Base-by-base conservation (phyloP, 2,797 vertebrate genomes). In the Centroberyx gerrardi region DNA sequence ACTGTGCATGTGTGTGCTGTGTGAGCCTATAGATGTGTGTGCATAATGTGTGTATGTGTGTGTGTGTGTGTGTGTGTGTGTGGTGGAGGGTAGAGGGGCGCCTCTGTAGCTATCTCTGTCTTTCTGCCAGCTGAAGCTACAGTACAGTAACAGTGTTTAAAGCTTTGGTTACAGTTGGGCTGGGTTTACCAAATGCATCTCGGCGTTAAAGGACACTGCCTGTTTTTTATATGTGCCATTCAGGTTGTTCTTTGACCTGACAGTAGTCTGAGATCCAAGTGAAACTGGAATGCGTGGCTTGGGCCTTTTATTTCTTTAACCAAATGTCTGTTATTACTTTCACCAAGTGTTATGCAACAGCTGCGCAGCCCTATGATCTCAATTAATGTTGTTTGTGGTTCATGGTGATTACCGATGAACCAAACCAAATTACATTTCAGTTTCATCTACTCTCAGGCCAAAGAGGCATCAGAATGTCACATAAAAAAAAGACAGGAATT, bases 111-210 rank as follows among this genome's bases (percentile, higher is more conserved):
- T 76, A 84, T 88, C 85, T 82, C 90, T 81, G 83, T 92, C 90
- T 92, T 91, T 82, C 87, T 78, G 81, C 86, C 90, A 92, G 86
- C 86, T 88, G 84, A 73, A 86, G 52, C 63, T 76, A 66, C 59
- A 68, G 51, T 12, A 54, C 62, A 68, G 42, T 60, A 59, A 81
- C 70, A 69, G 53, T 18, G 44, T 54, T 29, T 64, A 46, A 56
- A 74, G 69, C 68, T 33, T 54, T 22, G 22, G 28, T 54, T 68
- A 29, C 22, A 74, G 17, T 63, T 15, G 29, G 60, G 67, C 63
- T 63, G 28, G 8, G 1, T 83, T 90, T 68, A 76, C 72, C 77
- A 82, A 82, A 87, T 36, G 66, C 62, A 76, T 84, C 63, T 31
- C n/a, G 33, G 52, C 52, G 48, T 76, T 55, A 54, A 71, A 68